Base-by-base conservation (phyloP, 2,113 vertebrate genomes). In the Fukomys damarensis region DNA sequence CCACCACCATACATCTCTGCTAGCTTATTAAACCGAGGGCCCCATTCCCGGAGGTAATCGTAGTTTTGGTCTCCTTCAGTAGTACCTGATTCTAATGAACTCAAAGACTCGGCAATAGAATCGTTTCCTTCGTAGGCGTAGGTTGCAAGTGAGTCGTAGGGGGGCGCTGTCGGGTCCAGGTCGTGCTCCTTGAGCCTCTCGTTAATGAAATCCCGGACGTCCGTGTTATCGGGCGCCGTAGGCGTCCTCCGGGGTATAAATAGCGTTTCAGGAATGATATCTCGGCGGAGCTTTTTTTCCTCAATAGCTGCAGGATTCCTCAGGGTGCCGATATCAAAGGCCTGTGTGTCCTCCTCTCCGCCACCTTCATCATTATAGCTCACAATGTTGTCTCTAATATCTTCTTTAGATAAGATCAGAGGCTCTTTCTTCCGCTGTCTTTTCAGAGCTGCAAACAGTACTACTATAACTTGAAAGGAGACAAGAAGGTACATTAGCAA, bases 311-410 rank as follows among this genome's bases (percentile, higher is more conserved):
- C 99, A 2, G 99, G 99, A 96, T 99, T 99, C 96, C 99, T 98
- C 98, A 99, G 99, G 0, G 99, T 99, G 95, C 99, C 99, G 1
- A 99, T 99, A 97, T 99, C 99, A 96, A 99, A 99, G 98, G 99
- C 99, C 98, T 99, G 99, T 0, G 99, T 99, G 98, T 99, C 99
- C 97, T 99, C 99, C 98, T 99, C 99, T 86, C 99, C 99, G 0
- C 99, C 99, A 0, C 99, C 99, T 97, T 99, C 99, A 20, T 99
- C 99, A 4, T 99, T 99, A 92, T 99, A 99, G 98, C 99, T 99
- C 98, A 99, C 99, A 7, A 99, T 99, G 98, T 99, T 99, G 99
- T 99, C 99, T 97, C 99, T 98, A 98, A 99, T 99, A 58, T 99
- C 99, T 86, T 99, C 99, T 97, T 99, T 99, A 61, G 99, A 99